Evolutionary conservation across 2,888 invertebrate species (phyloP).

Genomic region (Neria commutata): DNA sequence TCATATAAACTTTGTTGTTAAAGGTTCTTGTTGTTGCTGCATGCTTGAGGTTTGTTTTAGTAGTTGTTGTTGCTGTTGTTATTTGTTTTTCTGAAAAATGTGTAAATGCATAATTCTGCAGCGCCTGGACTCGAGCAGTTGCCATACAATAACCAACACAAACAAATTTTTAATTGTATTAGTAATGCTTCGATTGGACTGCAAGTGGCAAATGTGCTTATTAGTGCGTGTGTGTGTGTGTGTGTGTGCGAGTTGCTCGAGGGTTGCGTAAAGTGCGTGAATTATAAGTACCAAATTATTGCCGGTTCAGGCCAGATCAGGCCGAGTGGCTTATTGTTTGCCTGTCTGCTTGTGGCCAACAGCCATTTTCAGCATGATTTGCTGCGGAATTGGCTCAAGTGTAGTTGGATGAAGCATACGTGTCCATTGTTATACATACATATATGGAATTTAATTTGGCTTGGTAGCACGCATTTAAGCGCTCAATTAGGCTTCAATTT

Average conservation of each 20-base stretch:
- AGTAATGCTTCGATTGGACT: conserved; percentile 1
- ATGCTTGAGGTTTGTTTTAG: no score
- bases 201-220: background rate
- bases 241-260: background rate
- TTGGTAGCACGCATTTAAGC: no score
- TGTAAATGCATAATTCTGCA: background rate
- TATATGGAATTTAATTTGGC: no score
- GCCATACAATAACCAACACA: background rate
- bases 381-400: background rate
- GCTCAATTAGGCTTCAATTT: no score
- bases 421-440: no score
- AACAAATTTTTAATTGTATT: conserved; percentile 5
- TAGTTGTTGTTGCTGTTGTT: background rate
- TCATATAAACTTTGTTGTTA: background rate
- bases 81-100: background rate
- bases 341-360: no score
- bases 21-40: background rate
- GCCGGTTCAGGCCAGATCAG: background rate
- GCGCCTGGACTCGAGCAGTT: no score
- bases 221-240: background rate
- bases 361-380: background rate
- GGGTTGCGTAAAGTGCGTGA: background rate
- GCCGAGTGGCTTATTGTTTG: no score
- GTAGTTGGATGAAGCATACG: no score
- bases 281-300: background rate